Evolutionary conservation across 2,113 vertebrate species (phyloP).

Genomic region (Mustelus asterias): DNA sequence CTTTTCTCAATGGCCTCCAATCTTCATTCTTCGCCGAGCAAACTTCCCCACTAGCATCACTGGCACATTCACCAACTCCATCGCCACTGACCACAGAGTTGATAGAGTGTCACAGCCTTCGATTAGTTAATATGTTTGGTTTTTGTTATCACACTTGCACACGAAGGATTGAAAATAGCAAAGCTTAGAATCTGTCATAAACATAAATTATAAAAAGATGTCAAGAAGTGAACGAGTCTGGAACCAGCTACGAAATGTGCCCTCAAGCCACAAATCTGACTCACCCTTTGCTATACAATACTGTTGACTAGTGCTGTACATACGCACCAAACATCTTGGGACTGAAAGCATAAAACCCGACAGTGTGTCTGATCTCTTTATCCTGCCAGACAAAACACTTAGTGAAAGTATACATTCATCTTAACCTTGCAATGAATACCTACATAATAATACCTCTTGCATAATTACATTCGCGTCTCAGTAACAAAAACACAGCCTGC

Average conservation of each 20-base stretch:
- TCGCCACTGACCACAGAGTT: neutral
- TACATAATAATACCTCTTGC: conserved; percentile 22
- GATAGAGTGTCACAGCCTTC: neutral
- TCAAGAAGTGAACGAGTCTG: neutral
- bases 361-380: conserved; percentile 33
- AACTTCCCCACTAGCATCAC: neutral
- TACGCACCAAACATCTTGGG: neutral
- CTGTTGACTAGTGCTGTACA: neutral
- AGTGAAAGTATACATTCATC: conserved; percentile 33
- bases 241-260: neutral
- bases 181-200: neutral
- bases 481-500: neutral
- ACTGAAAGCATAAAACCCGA: conserved; percentile 26
- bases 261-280: conserved; percentile 14
- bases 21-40: neutral
- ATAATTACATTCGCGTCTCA: conserved; percentile 29
- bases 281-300: neutral
- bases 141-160: neutral
- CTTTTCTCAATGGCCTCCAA: neutral
- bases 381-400: conserved; percentile 32
- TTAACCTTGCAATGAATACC: conserved; percentile 34
- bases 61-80: neutral
- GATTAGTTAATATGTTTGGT: neutral
- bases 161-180: neutral
- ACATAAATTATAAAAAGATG: neutral